Conservation (phyloP, 2,888 invertebrate species). For the Orthosia gothica region DNA sequence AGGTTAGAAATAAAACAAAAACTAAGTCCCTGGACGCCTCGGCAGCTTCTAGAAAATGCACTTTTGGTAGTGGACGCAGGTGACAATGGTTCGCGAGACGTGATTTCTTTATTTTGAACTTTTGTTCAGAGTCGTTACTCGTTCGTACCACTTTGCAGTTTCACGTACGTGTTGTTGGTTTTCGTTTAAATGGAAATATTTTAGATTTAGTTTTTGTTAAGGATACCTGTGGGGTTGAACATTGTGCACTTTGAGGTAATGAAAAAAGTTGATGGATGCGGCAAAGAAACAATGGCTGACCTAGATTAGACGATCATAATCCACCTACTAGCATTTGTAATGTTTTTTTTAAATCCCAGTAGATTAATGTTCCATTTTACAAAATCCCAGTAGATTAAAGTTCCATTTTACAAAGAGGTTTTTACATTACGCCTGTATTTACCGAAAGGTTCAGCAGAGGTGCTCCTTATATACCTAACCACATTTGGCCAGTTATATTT, state of each 20-base stretch:
- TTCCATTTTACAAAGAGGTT: no score
- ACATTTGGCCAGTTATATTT: no score
- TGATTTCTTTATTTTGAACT: conserved; percentile 75
- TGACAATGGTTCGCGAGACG: conserved; percentile 74
- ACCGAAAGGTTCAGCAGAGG: no score
- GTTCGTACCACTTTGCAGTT: conserved; percentile 69
- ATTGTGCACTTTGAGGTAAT: conserved; percentile 49
- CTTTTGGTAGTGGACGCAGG: conserved; percentile 76
- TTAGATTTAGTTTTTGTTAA: conserved; percentile 45
- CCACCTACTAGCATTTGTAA: conserved; percentile 1
- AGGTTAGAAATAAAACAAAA: conserved; percentile 54
- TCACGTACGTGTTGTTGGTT: conserved; percentile 59
- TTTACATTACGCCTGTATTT: no score
- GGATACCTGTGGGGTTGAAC: conserved; percentile 8
- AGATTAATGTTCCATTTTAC: background rate
- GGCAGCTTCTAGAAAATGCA: conserved; percentile 71
- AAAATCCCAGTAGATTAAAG: no score
- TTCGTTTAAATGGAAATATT: conserved; percentile 59
- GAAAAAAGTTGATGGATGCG: conserved; percentile 49
- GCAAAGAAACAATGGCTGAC: conserved; percentile 44
- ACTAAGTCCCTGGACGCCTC: conserved; percentile 40
- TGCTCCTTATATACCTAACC: no score
- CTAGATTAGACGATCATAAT: conserved; percentile 25
- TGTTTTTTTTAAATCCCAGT: conserved; percentile 2
- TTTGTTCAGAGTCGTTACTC: conserved; percentile 62